These are phyloP conservation scores for Smutsia gigantea DNA, from an alignment of 2,797 vertebrate genomes.

Conservation along the genomic window DNA sequence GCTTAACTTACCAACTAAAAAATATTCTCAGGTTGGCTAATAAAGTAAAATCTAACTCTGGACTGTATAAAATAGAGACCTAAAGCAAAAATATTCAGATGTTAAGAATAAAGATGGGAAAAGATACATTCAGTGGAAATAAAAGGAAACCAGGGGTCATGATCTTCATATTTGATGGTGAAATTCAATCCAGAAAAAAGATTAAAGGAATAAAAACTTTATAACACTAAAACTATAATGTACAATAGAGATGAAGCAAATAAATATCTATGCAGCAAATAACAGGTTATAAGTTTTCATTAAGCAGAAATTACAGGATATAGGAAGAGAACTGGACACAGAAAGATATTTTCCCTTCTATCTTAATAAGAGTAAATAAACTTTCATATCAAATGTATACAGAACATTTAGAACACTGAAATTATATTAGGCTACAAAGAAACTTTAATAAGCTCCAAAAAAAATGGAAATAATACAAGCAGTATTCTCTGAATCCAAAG, in stretches of 20 bases:
- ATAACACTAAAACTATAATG: not conserved
- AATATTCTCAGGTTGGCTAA: not conserved
- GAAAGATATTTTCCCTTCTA: not conserved
- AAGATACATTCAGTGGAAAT: not conserved
- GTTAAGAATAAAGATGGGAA: not conserved
- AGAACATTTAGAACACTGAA: not conserved
- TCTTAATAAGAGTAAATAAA: not conserved
- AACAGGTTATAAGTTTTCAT: not conserved
- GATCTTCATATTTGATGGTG: not conserved
- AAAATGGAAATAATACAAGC: not conserved
- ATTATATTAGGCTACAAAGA: not conserved
- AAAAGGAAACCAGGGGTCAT: not conserved
- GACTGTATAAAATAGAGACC: not conserved
- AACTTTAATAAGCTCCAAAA: not conserved
- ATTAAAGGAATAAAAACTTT: not conserved
- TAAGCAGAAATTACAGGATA: conserved; percentile 6
- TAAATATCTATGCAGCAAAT: not conserved
- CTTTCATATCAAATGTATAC: not conserved
- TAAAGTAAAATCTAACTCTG: not conserved
- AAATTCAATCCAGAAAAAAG: not conserved
- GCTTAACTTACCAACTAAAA: not conserved
- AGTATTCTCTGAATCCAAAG: not conserved
- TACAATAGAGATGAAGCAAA: not conserved
- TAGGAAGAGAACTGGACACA: not conserved
- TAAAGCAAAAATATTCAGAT: not conserved